These are phyloP conservation scores for Paraescarpia echinospica DNA, from an alignment of 1,140 invertebrate genomes.

Conservation along the genomic window DNA sequence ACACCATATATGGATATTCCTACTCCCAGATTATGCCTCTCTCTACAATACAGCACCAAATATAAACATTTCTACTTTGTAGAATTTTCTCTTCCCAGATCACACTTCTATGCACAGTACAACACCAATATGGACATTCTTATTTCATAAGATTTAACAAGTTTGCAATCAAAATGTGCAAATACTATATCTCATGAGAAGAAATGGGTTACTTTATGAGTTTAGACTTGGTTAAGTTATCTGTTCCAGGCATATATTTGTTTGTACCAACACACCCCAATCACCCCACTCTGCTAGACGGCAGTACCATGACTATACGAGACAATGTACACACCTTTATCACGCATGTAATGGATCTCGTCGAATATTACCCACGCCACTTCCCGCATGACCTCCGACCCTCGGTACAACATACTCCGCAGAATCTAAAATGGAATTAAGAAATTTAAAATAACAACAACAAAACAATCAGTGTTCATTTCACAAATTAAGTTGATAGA, in stretches of 20 bases:
- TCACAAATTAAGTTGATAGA: background rate
- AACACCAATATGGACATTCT: too few relatives aligned
- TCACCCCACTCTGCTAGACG: background rate
- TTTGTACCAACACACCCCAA: background rate
- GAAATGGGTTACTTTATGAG: background rate
- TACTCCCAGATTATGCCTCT: too few relatives aligned
- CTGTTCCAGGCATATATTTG: background rate
- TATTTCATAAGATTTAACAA: too few relatives aligned
- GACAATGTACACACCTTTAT: slow-evolving; percentile 68
- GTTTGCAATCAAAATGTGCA: too few relatives aligned
- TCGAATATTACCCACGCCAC: slow-evolving; percentile 99
- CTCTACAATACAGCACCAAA: too few relatives aligned
- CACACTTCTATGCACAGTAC: too few relatives aligned
- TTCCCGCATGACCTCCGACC: slow-evolving; percentile 95
- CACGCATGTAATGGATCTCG: slow-evolving; percentile 99
- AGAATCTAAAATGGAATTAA: slow-evolving; percentile 72
- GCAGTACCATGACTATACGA: background rate
- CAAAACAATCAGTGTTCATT: background rate
- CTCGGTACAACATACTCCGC: slow-evolving; percentile 96
- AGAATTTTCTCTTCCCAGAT: too few relatives aligned
- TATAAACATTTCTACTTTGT: too few relatives aligned
- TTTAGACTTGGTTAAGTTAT: background rate
- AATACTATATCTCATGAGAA: too few relatives aligned
- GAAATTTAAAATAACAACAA: background rate
- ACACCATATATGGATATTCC: background rate